Evolutionary conservation across 2,797 vertebrate genomes (phyloP).

Genomic region (Microctenopoma lineatum): DNA sequence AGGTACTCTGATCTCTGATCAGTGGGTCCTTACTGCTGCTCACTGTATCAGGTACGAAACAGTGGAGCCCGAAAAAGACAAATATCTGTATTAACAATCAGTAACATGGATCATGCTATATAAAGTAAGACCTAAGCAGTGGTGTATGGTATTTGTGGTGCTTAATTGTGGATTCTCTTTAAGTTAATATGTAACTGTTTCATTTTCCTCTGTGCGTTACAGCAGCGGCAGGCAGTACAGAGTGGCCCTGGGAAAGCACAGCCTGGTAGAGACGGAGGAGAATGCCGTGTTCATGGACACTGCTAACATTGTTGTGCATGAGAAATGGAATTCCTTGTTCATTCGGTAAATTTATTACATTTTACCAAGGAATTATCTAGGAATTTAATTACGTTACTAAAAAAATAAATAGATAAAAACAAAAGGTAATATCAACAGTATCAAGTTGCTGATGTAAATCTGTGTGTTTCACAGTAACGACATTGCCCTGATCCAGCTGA

Average conservation of each 20-base stretch:
- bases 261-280: slow-evolving; percentile 74
- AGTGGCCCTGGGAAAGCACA: slow-evolving; percentile 87
- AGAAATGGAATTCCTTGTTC: slow-evolving; percentile 82
- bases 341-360: slow-evolving; percentile 71
- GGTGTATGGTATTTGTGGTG: too few relatives aligned
- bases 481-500: slow-evolving; percentile 91
- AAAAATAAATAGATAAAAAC: neutral
- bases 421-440: neutral
- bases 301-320: slow-evolving; percentile 81
- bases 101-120: neutral
- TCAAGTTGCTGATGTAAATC: neutral
- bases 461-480: slow-evolving; percentile 80
- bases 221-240: slow-evolving; percentile 81
- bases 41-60: slow-evolving; percentile 75
- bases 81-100: neutral
- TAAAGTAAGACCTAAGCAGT: neutral
- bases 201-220: slow-evolving; percentile 15
- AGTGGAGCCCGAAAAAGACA: neutral
- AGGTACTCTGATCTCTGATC: slow-evolving; percentile 83
- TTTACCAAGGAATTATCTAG: neutral
- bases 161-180: too few relatives aligned
- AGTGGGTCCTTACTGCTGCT: slow-evolving; percentile 90
- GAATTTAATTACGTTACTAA: neutral
- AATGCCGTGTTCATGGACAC: slow-evolving; percentile 72
- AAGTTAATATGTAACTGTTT: neutral